These are phyloP conservation scores for Thyatira batis DNA, from an alignment of 2,888 invertebrate genomes.

Conservation along the genomic window DNA sequence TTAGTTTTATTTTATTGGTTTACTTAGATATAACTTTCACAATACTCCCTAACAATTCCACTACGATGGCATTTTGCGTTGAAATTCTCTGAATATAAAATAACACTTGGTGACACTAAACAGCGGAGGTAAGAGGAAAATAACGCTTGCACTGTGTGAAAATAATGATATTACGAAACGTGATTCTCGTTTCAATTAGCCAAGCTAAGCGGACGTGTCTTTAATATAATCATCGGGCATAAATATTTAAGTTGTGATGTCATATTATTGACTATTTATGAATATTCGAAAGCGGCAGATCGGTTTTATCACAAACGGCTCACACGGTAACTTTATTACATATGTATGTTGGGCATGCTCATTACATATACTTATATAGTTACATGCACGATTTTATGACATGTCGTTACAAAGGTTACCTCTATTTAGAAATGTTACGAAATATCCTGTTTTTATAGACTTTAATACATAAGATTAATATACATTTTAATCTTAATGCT, in stretches of 20 bases:
- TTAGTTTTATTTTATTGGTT: too few species aligned
- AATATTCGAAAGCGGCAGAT: conserved; percentile 29
- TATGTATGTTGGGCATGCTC: not conserved
- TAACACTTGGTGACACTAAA: conserved; percentile 20
- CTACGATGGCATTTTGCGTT: not conserved
- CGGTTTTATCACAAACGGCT: conserved; percentile 10
- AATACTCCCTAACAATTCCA: not conserved
- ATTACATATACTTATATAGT: not conserved
- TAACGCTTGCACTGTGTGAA: conserved; percentile 50
- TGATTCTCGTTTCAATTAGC: conserved; percentile 46
- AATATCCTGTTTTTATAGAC: too few species aligned
- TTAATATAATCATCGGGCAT: conserved; percentile 39
- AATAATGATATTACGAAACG: conserved; percentile 45
- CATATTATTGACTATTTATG: conserved; percentile 33
- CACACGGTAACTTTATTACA: not conserved
- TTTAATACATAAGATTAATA: too few species aligned
- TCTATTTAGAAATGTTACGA: too few species aligned
- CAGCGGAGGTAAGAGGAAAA: conserved; percentile 30
- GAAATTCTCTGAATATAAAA: not conserved
- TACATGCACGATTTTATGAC: too few species aligned
- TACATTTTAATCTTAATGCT: too few species aligned
- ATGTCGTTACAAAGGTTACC: too few species aligned
- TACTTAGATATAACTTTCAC: not conserved
- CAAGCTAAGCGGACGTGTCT: conserved; percentile 38
- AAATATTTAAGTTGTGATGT: conserved; percentile 57